Conservation (phyloP, 2,888 invertebrate species). For the Tetranychus piercei region DNA sequence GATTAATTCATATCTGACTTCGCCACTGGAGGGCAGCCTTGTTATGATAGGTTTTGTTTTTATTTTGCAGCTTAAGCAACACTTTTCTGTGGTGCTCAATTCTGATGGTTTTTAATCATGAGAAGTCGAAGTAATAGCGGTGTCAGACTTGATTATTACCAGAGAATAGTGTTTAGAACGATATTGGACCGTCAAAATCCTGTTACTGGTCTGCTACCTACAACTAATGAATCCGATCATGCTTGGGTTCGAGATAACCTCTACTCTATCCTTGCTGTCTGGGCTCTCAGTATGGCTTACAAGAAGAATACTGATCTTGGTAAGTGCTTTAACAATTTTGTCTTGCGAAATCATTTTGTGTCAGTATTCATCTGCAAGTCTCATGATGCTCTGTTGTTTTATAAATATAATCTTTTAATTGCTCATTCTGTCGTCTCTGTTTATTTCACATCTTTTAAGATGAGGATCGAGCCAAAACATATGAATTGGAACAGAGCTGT, state of each 20-base stretch:
- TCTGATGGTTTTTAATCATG: slow-evolving; percentile 19
- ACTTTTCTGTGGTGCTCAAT: too few relatives aligned
- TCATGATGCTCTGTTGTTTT: not conserved
- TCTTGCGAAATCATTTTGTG: not conserved
- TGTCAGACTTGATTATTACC: slow-evolving; percentile 75
- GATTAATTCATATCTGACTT: too few relatives aligned
- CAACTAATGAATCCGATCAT: slow-evolving; percentile 50
- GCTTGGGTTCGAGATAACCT: slow-evolving; percentile 98
- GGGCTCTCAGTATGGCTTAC: slow-evolving; percentile 95
- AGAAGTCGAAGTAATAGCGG: slow-evolving; percentile 27
- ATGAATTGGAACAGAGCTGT: slow-evolving; percentile 73
- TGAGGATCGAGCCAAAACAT: slow-evolving; percentile 92
- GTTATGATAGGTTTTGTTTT: too few relatives aligned
- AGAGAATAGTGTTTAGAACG: slow-evolving; percentile 75
- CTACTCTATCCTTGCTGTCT: slow-evolving; percentile 86
- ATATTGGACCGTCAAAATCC: slow-evolving; percentile 84
- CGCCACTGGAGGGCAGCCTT: too few relatives aligned
- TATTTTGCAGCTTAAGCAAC: too few relatives aligned
- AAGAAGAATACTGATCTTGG: slow-evolving; percentile 87
- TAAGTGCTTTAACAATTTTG: not conserved
- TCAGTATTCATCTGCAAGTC: not conserved
- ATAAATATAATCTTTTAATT: not conserved
- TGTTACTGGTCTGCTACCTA: slow-evolving; percentile 87
- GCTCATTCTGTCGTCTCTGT: not conserved
- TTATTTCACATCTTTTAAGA: slow-evolving; percentile 37